Percentiles rank a stretch among this genome's conserved stretches.
Conservation (phyloP, 64 coral and sea anemone genomes). For the Pachyseris speciosa region DNA sequence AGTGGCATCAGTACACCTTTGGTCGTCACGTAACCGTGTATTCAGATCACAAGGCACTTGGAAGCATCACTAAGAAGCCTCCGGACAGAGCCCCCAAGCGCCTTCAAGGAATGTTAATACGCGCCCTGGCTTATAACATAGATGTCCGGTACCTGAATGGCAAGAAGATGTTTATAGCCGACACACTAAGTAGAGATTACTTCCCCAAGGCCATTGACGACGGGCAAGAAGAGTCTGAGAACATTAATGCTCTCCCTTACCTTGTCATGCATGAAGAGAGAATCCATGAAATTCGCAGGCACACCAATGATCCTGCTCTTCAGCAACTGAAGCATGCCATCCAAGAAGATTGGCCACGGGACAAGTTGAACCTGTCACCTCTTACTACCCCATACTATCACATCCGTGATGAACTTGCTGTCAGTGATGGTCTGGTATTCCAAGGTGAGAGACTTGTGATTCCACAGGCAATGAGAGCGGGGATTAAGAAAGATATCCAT, state of each 20-base stretch:
- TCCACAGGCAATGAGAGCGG: no score
- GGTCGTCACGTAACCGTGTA: background rate
- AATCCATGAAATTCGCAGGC: background rate
- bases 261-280: background rate
- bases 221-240: background rate
- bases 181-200: background rate
- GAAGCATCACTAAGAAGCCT: background rate
- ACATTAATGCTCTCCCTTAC: background rate
- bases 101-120: background rate
- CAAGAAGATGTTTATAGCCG: background rate
- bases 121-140: background rate
- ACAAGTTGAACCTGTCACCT: background rate
- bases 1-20: slow-evolving; percentile 17
- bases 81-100: background rate
- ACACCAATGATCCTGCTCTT: background rate
- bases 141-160: background rate
- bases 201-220: background rate
- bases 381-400: background rate
- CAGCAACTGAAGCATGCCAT: background rate
- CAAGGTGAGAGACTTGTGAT: no score
- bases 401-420: background rate
- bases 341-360: background rate
- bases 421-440: background rate
- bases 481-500: no score
- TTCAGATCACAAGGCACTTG: background rate